Percentiles rank a stretch among this genome's conserved stretches.
Evolutionary conservation across 1,140 invertebrate genomes (phyloP).

Genomic region (Choristoneura fumiferana): DNA sequence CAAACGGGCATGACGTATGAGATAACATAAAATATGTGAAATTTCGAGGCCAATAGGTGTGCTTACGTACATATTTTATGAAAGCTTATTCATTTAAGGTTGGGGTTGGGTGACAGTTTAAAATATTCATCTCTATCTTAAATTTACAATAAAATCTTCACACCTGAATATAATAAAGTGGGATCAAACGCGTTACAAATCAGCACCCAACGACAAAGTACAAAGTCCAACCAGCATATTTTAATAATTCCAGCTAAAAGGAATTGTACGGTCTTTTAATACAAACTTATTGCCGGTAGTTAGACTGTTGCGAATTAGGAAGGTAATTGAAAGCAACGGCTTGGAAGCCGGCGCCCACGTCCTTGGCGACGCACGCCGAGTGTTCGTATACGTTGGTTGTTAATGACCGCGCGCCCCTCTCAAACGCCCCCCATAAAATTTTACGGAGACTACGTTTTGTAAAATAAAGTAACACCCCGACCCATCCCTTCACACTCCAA

Average conservation of each 20-base stretch:
- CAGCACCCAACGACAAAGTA: too few relatives aligned
- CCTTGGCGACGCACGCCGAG: slow-evolving; percentile 18
- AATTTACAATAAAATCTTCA: too few relatives aligned
- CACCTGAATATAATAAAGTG: too few relatives aligned
- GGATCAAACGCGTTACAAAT: too few relatives aligned
- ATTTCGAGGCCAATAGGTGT: too few relatives aligned
- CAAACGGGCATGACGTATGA: too few relatives aligned
- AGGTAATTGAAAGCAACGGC: slow-evolving; percentile 45
- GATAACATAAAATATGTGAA: too few relatives aligned
- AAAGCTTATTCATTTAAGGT: too few relatives aligned
- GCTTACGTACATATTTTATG: too few relatives aligned
- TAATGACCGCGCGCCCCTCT: slow-evolving; percentile 42
- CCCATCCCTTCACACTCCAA: slow-evolving; percentile 28
- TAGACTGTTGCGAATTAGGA: slow-evolving; percentile 27
- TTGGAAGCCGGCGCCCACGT: slow-evolving; percentile 28
- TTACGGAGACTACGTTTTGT: slow-evolving; percentile 59
- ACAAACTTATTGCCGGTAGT: slow-evolving; percentile 4
- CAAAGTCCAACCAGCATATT: background rate
- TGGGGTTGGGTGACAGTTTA: too few relatives aligned
- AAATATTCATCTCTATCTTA: too few relatives aligned
- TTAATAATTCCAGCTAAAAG: slow-evolving; percentile 20
- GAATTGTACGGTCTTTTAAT: slow-evolving; percentile 16
- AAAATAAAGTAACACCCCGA: slow-evolving; percentile 47
- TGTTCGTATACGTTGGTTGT: slow-evolving; percentile 38
- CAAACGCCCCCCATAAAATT: slow-evolving; percentile 53